Percentiles rank a stretch among this genome's conserved stretches.
These are phyloP conservation scores for Sabellastarte sp. DNA, from an alignment of 2,888 invertebrate species.

Conservation along the genomic window DNA sequence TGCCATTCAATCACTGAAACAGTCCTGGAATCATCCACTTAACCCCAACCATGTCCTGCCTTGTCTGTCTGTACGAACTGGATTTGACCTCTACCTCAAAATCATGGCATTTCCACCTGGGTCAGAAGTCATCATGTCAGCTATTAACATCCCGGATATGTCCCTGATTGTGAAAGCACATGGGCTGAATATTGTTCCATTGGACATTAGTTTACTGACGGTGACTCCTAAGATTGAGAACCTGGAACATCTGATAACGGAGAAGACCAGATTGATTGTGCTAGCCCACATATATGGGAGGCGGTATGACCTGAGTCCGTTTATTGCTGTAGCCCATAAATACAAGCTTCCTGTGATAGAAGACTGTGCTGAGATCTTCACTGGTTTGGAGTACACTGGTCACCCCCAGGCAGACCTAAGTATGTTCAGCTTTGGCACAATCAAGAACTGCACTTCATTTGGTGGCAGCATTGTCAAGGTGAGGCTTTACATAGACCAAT, in stretches of 20 bases:
- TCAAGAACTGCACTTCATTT: constrained; percentile 56
- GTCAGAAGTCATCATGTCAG: constrained; percentile 59
- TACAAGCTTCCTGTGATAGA: constrained; percentile 51
- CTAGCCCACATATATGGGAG: constrained; percentile 57
- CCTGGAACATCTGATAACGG: constrained; percentile 45
- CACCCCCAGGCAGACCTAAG: constrained; percentile 52
- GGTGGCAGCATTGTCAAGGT: constrained; percentile 58
- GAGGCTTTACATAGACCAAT: too few relatives aligned
- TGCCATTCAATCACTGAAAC: too few relatives aligned
- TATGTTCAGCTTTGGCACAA: constrained; percentile 59
- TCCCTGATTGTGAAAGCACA: constrained; percentile 47
- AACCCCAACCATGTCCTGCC: constrained; percentile 28
- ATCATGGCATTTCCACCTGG: constrained; percentile 52
- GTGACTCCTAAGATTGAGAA: constrained; percentile 48
- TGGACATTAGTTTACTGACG: constrained; percentile 55
- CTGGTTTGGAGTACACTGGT: constrained; percentile 45
- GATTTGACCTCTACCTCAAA: constrained; percentile 30
- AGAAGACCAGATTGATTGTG: constrained; percentile 53
- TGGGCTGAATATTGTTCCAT: constrained; percentile 45
- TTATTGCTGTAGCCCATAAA: constrained; percentile 43
- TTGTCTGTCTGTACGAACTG: constrained; percentile 31
- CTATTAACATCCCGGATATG: constrained; percentile 59
- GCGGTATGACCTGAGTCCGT: constrained; percentile 45
- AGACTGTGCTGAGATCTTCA: constrained; percentile 58
- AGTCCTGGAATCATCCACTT: too few relatives aligned